Conservation (phyloP, 2,113 vertebrate genomes). For the Antennarius striatus region DNA sequence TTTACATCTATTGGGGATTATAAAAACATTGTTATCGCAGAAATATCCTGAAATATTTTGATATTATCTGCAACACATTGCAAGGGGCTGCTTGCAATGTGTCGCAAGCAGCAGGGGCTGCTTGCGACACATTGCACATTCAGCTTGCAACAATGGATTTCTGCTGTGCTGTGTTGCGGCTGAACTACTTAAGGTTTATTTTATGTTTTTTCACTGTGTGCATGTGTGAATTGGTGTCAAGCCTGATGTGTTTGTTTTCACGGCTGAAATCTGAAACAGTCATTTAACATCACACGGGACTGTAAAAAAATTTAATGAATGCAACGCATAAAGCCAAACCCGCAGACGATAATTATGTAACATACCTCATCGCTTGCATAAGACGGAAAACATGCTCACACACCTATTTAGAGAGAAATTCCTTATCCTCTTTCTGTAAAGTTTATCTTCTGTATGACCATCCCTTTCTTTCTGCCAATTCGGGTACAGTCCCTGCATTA, state of each 20-base stretch:
- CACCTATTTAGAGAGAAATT: background rate
- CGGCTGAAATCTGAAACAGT: background rate
- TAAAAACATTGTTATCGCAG: no score
- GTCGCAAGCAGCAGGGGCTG: no score
- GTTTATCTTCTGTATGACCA: slow-evolving; percentile 23
- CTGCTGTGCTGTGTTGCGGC: no score
- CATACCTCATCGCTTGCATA: slow-evolving; percentile 1
- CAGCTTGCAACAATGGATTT: no score
- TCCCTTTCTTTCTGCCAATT: slow-evolving; percentile 20
- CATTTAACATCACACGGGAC: background rate
- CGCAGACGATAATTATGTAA: slow-evolving; percentile 11
- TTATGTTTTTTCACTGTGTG: no score
- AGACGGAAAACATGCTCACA: background rate
- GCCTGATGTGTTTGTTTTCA: background rate
- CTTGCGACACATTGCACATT: no score
- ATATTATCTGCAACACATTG: no score
- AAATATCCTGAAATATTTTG: no score
- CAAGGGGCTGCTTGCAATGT: no score
- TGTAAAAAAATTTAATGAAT: slow-evolving; percentile 10
- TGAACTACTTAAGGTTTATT: no score
- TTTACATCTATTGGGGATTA: no score
- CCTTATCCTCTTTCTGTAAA: background rate
- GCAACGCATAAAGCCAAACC: slow-evolving; percentile 15
- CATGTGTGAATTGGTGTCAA: no score
- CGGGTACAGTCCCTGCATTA: background rate